Evolutionary conservation across 2,797 vertebrate species (phyloP), one percentile per base, ranked within the genome.

Genomic region (Mastacembelus armatus): DNA sequence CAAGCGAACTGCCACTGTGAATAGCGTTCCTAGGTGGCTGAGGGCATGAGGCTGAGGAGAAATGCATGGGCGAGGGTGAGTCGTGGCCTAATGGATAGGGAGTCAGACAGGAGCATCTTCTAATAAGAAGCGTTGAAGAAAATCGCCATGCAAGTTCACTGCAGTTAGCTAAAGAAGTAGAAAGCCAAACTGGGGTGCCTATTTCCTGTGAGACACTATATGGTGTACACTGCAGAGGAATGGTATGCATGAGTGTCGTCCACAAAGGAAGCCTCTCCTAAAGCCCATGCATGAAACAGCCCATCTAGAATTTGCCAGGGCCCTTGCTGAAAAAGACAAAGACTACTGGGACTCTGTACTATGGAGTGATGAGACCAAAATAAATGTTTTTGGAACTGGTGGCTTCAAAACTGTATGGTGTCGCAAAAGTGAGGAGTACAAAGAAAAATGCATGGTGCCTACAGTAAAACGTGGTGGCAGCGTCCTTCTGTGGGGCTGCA

Each of bases 111-210:
- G n/a, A n/a, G n/a, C 45, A 18, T 54, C 32, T 54, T 54, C 49
- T 51, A 30, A 51, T 51, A 49, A 51, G 32, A 54, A 33, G 50
- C 4, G 21, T 12, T 26, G 18, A 58, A 59, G 12, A 12, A 59
- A 59, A 58, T 33, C 4, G 1, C 27, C 27, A 36, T 47, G 16
- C 30, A 47, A 36, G 54, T 48, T 47, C 32, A 21, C 35, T 40
- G n/a, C 26, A 62, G 22, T 29, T 30, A 30, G n/a, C 11, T 16
- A 40, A 40, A 40, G n/a, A 29, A 40, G 12, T 40, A 62, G n/a
- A 61, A 49, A 49, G 58, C n/a, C 44, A 48, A 39, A 61, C 22
- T 38, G 58, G 22, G 35, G 32, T 29, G 16, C 61, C 22, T 61
- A 22, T 49, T 61, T 39, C 22, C n/a, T n/a, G n/a, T n/a, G 24